Evolutionary conservation across 2,113 vertebrate species (phyloP), one percentile per base, ranked within the genome.

Genomic region (Ibidorhyncha struthersii): DNA sequence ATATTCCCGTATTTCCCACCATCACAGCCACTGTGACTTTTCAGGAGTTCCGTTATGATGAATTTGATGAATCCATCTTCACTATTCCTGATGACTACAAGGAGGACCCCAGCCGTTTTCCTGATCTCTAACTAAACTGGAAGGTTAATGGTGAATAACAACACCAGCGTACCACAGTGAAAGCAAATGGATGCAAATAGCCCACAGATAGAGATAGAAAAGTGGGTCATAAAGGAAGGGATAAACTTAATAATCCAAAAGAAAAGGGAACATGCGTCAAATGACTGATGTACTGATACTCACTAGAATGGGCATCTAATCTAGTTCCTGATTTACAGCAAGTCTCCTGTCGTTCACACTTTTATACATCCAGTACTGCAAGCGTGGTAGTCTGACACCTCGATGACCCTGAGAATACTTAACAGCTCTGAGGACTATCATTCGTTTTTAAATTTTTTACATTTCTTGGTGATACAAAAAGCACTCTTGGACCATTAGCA

Each of bases 1-100:
- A 99, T 92, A 99, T 99, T 85, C 99, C 99, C 0, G 99, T 99
- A 49, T 99, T 99, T 96, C 99, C 99, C 55, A 99, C 99, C 52
- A 99, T 99, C 98, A 99, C 99, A 53, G 99, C 99, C 98, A 99
- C 99, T 76, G 99, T 99, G 98, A 99, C 99, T 5, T 99, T 99
- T 97, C 99, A 99, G 98, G 99, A 99, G 98, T 99, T 99, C 95
- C 99, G 99, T 30, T 99, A 99, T 14, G 99, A 99, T 38, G 98
- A 99, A 65, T 99, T 99, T 71, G 98, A 99, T 4, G 97, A 98
- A 47, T 98, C 98, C 76, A 99, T 99, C 96, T 99, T 99, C 97
- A 99, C 98, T 55, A 98, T 99, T 96, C 99, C 99, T 18, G 99
- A 98, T 19, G 99, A 99, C 78, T 99, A 99, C 97, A 99, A 99